These are phyloP conservation scores for Lithobates pipiens DNA, from an alignment of 2,797 vertebrate species.

Conservation along the genomic window DNA sequence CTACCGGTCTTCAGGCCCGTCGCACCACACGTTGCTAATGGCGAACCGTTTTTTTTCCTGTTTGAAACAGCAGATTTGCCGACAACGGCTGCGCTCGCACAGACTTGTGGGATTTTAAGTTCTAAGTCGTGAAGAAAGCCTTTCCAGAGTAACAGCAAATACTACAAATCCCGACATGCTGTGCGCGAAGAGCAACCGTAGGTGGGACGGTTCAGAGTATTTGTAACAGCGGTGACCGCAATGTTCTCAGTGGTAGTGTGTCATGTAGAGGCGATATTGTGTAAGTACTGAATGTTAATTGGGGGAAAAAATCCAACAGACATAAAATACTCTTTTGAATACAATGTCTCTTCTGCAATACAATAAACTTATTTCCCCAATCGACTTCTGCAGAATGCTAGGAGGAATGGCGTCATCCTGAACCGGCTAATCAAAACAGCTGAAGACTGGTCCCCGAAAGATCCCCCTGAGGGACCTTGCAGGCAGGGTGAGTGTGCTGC, in stretches of 20 bases:
- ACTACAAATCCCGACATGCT: conserved; percentile 59
- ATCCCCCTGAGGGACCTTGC: too few species aligned
- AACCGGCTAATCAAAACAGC: too few species aligned
- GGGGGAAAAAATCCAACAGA: too few species aligned
- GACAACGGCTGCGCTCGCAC: conserved; percentile 36
- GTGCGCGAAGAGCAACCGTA: neutral
- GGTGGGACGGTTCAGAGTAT: neutral
- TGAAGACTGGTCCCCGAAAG: too few species aligned
- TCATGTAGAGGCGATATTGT: too few species aligned
- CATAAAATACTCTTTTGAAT: too few species aligned
- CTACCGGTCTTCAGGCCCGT: neutral
- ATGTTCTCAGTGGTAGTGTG: neutral
- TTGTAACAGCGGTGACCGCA: neutral
- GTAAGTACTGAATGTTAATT: too few species aligned
- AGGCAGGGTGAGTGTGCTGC: too few species aligned
- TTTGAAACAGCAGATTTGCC: conserved; percentile 26
- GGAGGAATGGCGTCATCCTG: too few species aligned
- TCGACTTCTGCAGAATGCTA: too few species aligned
- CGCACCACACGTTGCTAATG: conserved; percentile 31
- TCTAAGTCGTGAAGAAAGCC: neutral
- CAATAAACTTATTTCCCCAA: too few species aligned
- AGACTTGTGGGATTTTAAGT: conserved; percentile 56
- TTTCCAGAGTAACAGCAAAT: neutral
- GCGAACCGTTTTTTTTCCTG: conserved; percentile 27
- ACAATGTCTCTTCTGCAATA: too few species aligned